A percentile compares a stretch with the other conserved stretches of the same genome.
These are phyloP conservation scores for Drosophila tani DNA, from an alignment of 1,140 invertebrate species.

Conservation along the genomic window DNA sequence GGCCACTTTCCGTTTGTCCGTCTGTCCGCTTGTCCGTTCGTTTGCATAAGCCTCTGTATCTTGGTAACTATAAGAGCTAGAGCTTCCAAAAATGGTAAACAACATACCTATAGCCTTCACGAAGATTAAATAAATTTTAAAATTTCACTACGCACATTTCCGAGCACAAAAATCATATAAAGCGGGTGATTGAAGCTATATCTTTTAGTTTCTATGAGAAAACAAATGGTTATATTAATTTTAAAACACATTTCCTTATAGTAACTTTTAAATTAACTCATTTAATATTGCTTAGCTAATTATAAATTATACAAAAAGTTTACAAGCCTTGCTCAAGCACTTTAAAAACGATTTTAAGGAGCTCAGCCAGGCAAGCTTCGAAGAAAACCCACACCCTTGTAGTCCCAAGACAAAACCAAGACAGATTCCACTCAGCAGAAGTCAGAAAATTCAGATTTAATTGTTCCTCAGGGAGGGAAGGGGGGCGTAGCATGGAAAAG, in stretches of 20 bases:
- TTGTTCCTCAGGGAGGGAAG: slow-evolving; percentile 5
- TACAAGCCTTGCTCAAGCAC: background rate
- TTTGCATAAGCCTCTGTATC: too few species aligned
- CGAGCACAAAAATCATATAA: background rate
- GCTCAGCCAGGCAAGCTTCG: background rate
- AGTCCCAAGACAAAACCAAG: slow-evolving; percentile 1
- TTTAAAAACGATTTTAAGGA: slow-evolving; percentile 8
- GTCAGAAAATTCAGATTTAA: slow-evolving; percentile 40
- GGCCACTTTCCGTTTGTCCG: too few species aligned
- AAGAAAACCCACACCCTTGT: background rate
- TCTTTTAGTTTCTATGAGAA: too few species aligned
- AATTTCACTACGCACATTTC: too few species aligned
- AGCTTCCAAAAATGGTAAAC: too few species aligned
- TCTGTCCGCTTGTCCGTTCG: too few species aligned
- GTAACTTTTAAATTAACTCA: background rate
- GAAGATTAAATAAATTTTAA: too few species aligned
- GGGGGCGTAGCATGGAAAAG: slow-evolving; percentile 13
- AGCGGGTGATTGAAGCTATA: too few species aligned
- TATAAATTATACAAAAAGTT: background rate
- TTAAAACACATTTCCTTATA: too few species aligned
- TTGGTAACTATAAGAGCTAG: too few species aligned
- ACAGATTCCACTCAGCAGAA: slow-evolving; percentile 8
- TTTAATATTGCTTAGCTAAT: background rate
- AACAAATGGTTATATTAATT: too few species aligned
- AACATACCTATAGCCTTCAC: too few species aligned